Base-by-base conservation (phyloP, 2,888 invertebrate genomes). In the Synergus japonicus region DNA sequence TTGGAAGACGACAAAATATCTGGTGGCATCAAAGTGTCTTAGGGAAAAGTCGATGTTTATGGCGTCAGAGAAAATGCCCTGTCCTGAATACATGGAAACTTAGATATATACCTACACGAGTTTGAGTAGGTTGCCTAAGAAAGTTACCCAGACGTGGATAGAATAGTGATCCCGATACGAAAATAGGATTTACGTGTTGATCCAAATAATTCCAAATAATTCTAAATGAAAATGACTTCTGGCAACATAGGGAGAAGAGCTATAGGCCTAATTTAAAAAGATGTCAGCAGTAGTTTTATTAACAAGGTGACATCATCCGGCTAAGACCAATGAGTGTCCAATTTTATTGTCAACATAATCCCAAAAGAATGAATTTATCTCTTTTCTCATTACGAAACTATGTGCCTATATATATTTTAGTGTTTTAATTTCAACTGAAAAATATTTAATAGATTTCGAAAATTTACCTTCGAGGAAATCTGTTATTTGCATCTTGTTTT, bases 161-260 rank as follows among this genome's bases (percentile, higher is more conserved):
- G 60, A 69, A 18, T 69, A 49, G 29, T 44, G 29, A 73, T 54
- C 37, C 49, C n/a, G 54, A 73, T 69, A 22, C 22, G 49, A n/a
- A 46, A 49, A 49, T 15, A 73, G 46, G 54, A 73, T 73, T 73
- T 54, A 73, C 67, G 44, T 46, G 67, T 46, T 46, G 46, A 69
- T 69, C 73, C n/a, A 22, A 37, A 54, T 73, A 73, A 49, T 49
- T 49, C 46, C 49, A 69, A 69, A 69, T 44, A 67, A 67, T 54
- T 54, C 54, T n/a, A 54, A 54, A 54, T 60, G 22, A 22, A 60
- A 9, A 60, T 60, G 60, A 9, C 12, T 22, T 4, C 60, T 60
- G 12, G 10, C 9, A 12, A 12, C n/a, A 54, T n/a, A 60, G 60
- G 12, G 22, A 18, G 60, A 60, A 10, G 12, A 22, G 22, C 18